Conservation (phyloP, 2,113 vertebrate species). For the human (Homo sapiens) region GRCh38 chr11:125226501-125227000, state of each 20-base stretch:
- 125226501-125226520: neutral
- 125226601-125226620: neutral
- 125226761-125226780: neutral
- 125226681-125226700: neutral
- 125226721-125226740: too few relatives aligned
- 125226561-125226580: neutral
- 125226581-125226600: accelerated
- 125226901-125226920: neutral
- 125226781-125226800: neutral
- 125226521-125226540: neutral
- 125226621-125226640: neutral
- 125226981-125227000: neutral
- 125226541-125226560: neutral
- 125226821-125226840: neutral
- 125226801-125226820: neutral
- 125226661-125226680: neutral
- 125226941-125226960: neutral
- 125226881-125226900: neutral
- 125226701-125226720: too few relatives aligned
- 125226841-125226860: too few relatives aligned
- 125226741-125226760: neutral
- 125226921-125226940: neutral
- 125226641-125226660: neutral
- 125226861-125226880: neutral
- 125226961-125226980: neutral